Base-by-base conservation (phyloP, 2,113 vertebrate species). In the Dendropsophus ebraccatus region DNA sequence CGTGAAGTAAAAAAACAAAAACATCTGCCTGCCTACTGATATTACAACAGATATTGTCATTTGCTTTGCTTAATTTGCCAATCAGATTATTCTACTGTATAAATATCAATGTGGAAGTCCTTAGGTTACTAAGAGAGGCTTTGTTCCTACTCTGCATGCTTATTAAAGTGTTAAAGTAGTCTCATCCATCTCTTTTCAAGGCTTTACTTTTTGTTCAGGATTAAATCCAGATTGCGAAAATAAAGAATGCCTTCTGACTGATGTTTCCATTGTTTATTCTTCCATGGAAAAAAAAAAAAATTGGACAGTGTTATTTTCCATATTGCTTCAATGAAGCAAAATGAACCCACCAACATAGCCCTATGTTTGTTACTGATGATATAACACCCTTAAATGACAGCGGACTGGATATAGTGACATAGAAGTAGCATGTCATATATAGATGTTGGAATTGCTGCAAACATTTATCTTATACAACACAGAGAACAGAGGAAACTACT, bases 171-270 rank as follows among this genome's bases (percentile, higher is more conserved):
- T 56, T 58, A 21, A 76, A 52, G 47, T 50, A 28, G 17, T 56
- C 19, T 12, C 76, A 62, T n/a, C 32, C 21, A 45, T 45, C 14
- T 45, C 14, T 41, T n/a, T 32, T 45, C 12, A 80, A 62, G 56
- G 23, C 58, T 41, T n/a, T 41, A 54, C 32, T 25, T 25, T n/a
- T 25, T 10, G 23, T 60, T 30, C 11, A n/a, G 52, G 76, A 79
- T 54, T 37, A 37, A 58, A 79, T 79, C 76, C 76, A 79, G 76
- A 56, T 60, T 80, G 76, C 30, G 10, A 60, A 60, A 60, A 60
- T n/a, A 58, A 79, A 79, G 11, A 79, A 30, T n/a, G 32, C 23
- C 45, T 80, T 60, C 17, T 62, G 56, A 25, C 77, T 80, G 54
- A 37, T 32, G 30, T 79, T 56, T 79, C 28, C 23, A n/a, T 56